Conservation (phyloP, 2,113 vertebrate species). For the Micromys minutus region DNA sequence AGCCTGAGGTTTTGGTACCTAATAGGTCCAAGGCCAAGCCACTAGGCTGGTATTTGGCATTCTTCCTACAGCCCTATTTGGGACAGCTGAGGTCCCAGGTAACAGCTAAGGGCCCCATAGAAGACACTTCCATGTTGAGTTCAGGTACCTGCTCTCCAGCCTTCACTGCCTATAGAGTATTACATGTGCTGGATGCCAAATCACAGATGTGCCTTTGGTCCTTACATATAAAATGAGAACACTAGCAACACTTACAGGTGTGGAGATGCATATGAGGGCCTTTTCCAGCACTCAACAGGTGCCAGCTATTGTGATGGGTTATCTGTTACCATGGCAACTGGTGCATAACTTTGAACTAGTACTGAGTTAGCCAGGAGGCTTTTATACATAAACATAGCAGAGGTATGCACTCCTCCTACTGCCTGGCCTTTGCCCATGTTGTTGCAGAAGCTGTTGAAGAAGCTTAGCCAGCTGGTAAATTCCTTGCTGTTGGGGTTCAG, state of each 20-base stretch:
- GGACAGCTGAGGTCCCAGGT: neutral
- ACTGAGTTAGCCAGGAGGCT: neutral
- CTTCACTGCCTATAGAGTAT: neutral
- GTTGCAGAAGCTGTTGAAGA: neutral
- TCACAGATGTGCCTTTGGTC: neutral
- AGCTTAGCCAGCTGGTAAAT: neutral
- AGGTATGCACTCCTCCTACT: accelerated
- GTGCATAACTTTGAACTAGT: neutral
- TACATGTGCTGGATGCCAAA: neutral
- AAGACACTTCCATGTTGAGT: accelerated
- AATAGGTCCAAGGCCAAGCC: neutral
- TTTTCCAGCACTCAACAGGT: neutral
- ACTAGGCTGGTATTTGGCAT: accelerated
- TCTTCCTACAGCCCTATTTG: neutral
- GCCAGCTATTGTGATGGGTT: neutral
- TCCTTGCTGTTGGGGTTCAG: neutral
- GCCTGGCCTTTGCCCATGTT: neutral
- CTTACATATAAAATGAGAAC: neutral
- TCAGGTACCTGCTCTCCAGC: no score
- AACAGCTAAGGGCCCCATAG: neutral
- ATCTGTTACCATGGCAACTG: neutral
- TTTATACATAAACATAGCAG: neutral
- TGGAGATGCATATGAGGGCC: neutral
- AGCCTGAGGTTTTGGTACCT: neutral
- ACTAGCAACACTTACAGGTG: accelerated